Evolutionary conservation across 2,888 invertebrate genomes (phyloP).

Genomic region (Nymphalis polychloros): DNA sequence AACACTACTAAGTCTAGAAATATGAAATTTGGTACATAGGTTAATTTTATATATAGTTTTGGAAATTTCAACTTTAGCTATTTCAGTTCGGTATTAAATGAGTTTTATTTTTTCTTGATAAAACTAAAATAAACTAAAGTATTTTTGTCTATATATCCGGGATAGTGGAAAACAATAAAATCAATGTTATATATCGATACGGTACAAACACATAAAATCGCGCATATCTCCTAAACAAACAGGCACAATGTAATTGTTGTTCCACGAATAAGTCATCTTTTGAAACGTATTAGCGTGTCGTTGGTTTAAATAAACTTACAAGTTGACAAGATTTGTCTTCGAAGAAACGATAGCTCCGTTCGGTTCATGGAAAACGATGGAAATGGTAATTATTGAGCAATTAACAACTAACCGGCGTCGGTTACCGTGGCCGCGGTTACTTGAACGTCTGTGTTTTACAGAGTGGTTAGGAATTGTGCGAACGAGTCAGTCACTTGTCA

Average conservation of each 20-base stretch:
- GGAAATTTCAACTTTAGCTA: too few species aligned
- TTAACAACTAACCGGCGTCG: conserved; percentile 5
- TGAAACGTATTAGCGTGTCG: neutral
- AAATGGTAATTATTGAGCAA: neutral
- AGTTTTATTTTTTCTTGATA: too few species aligned
- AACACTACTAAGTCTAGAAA: too few species aligned
- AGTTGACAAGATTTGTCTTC: conserved; percentile 22
- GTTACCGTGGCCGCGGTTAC: neutral
- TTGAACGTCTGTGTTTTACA: too few species aligned
- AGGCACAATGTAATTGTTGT: conserved; percentile 13
- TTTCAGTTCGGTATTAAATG: too few species aligned
- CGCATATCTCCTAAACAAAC: neutral
- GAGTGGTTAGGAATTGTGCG: too few species aligned
- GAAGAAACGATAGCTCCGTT: neutral
- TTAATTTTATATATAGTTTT: too few species aligned
- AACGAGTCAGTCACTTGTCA: too few species aligned
- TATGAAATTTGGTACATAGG: too few species aligned
- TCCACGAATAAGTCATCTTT: conserved; percentile 15
- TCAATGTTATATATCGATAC: neutral
- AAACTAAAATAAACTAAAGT: too few species aligned
- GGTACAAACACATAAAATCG: neutral
- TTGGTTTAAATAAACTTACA: conserved; percentile 2
- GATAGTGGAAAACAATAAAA: too few species aligned
- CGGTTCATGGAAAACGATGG: conserved; percentile 16
- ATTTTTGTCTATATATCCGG: too few species aligned